Evolutionary conservation across 1,140 invertebrate species (phyloP).

Genomic region (Drosophila rhopaloa): DNA sequence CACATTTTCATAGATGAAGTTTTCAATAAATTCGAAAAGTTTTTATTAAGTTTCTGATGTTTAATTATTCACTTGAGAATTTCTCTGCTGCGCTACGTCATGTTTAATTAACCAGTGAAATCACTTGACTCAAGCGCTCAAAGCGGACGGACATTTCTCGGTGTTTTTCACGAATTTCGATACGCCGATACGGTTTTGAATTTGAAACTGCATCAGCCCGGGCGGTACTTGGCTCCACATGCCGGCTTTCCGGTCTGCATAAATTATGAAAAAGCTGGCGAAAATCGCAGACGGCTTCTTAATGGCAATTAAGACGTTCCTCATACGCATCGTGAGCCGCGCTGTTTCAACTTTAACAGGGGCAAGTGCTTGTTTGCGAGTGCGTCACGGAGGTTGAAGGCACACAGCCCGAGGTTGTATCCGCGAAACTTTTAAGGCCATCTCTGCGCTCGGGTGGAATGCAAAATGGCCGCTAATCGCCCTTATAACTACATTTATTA

Average conservation of each 20-base stretch:
- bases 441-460: neutral
- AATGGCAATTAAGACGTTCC: constrained; percentile 25
- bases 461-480: constrained; percentile 24
- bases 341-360: neutral
- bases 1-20: constrained; percentile 45
- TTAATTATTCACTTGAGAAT: constrained; percentile 77
- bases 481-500: constrained; percentile 57
- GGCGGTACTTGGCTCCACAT: constrained; percentile 37
- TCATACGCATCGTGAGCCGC: constrained; percentile 40
- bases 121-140: neutral
- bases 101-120: constrained; percentile 65
- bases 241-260: constrained; percentile 65
- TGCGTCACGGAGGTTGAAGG: neutral
- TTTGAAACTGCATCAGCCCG: constrained; percentile 20
- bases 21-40: constrained; percentile 57
- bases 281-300: constrained; percentile 24
- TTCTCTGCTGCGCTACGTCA: constrained; percentile 40
- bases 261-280: constrained; percentile 60
- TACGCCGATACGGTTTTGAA: constrained; percentile 14
- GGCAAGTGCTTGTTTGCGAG: neutral
- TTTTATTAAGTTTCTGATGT: constrained; percentile 48
- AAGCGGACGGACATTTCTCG: constrained; percentile 14
- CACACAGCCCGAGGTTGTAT: neutral
- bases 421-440: neutral
- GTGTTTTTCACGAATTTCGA: constrained; percentile 13